Base-by-base conservation (phyloP, 2,113 vertebrate species). In the Mesembrinibis cayennensis region DNA sequence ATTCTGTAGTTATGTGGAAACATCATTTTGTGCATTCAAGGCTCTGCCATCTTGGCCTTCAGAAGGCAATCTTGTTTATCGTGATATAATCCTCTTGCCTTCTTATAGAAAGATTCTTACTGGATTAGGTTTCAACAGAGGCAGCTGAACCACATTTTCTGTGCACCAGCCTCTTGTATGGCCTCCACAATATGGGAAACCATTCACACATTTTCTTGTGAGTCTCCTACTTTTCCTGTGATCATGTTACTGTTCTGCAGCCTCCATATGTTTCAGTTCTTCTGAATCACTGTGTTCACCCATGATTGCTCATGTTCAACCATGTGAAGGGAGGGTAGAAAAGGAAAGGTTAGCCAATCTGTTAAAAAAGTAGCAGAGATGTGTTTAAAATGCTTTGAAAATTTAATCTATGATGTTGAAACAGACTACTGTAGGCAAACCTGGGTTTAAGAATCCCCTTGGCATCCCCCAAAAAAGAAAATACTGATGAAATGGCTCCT, bases 131-230 rank as follows among this genome's bases (percentile, higher is more conserved):
- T 89, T 92, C 67, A 50, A 50, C n/a, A 49, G 38, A 61, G 82
- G 61, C 87, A 96, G 74, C 84, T 93, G 83, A 87, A 16, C 25
- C 47, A 89, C 7, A 11, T 90, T 97, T 95, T 69, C 76, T 58
- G 26, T 74, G 56, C 30, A 66, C 36, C 72, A 66, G 25, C 25
- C 29, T 84, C 70, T 94, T 89, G 56, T n/a, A 63, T 44, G 25
- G 53, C 81, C 59, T 32, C 77, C 42, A 34, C 50, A 70, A 36
- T 78, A 83, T 34, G 20, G 55, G 50, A 84, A 93, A 95, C 14
- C 92, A 89, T 76, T 88, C 82, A 88, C 13, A 34, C 50, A 15
- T 95, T 95, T 90, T 95, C 59, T 77, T 84, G 71, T 52, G 76
- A 80, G 34, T 59, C 40, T 94, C 63, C 70, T 82, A 25, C 58